phyloP scores from a whole-genome alignment of 2,797 vertebrate species.

The Channallabes apus region DNA sequence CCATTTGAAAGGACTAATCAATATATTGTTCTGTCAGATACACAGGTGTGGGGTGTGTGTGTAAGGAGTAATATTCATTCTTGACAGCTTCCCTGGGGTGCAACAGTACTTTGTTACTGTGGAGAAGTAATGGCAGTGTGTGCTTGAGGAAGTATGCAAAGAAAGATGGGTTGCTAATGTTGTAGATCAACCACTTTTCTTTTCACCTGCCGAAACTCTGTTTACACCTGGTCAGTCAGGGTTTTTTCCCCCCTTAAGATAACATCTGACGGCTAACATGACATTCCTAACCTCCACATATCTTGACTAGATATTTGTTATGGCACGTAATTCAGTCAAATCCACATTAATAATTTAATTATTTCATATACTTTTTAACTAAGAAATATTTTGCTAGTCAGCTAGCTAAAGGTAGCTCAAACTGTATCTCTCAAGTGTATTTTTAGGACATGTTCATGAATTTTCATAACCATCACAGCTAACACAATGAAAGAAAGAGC shows the following conservation, averaged over 20 bases:
- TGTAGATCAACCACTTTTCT: neutral
- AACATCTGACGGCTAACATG: too few species aligned
- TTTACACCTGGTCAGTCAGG: neutral
- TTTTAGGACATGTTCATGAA: too few species aligned
- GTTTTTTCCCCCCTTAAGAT: neutral
- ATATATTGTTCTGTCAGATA: slow-evolving; percentile 4
- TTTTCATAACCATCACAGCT: too few species aligned
- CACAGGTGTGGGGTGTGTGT: neutral
- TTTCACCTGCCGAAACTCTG: neutral
- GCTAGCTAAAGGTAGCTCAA: neutral
- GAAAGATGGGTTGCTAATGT: neutral
- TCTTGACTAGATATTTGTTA: neutral
- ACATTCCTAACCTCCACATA: neutral
- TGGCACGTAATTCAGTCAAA: neutral
- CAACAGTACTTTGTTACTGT: slow-evolving; percentile 1
- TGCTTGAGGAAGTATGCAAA: neutral
- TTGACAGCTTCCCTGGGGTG: slow-evolving; percentile 4
- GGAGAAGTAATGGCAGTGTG: slow-evolving; percentile 16
- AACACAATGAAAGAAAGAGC: too few species aligned
- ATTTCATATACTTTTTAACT: neutral
- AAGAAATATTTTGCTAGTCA: neutral
- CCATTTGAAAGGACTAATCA: neutral
- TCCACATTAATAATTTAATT: neutral
- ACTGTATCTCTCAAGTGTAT: neutral
- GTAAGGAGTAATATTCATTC: neutral